Evolutionary conservation across 1,140 invertebrate species (phyloP).

Genomic region (Holotrichia oblita): DNA sequence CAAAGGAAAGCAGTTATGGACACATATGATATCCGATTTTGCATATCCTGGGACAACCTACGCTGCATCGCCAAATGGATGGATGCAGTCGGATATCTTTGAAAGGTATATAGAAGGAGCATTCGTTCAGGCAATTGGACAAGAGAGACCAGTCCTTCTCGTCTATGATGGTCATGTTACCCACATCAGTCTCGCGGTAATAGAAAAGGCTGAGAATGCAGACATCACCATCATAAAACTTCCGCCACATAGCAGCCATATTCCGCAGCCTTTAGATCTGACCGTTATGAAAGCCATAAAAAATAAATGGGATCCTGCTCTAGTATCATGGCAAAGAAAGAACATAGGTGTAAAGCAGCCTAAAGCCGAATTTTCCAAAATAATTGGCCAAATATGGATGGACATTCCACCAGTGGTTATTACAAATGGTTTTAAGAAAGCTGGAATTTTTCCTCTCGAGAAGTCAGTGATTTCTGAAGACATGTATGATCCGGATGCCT

Average conservation of each 20-base stretch:
- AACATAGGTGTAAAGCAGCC: no score
- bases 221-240: neutral
- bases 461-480: conserved; percentile 32
- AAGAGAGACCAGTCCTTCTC: conserved; percentile 2
- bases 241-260: no score
- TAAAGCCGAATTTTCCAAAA: conserved; percentile 14
- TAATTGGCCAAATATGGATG: conserved; percentile 39
- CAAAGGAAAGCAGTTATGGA: no score
- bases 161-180: conserved; percentile 9
- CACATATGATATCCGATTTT: no score
- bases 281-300: no score
- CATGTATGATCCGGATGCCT: conserved; percentile 1
- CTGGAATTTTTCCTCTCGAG: conserved; percentile 36
- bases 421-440: conserved; percentile 40
- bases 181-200: conserved; percentile 21
- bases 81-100: no score
- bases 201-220: conserved; percentile 20
- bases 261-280: no score
- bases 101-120: neutral
- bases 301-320: no score
- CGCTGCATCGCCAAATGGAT: no score
- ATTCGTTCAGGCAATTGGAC: conserved; percentile 14
- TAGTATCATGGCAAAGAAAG: no score
- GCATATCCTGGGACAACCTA: no score
- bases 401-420: conserved; percentile 19